Percentiles rank a stretch among this genome's conserved stretches.
Evolutionary conservation across 2,797 vertebrate genomes (phyloP).

Genomic region (Cephalopachus bancanus): DNA sequence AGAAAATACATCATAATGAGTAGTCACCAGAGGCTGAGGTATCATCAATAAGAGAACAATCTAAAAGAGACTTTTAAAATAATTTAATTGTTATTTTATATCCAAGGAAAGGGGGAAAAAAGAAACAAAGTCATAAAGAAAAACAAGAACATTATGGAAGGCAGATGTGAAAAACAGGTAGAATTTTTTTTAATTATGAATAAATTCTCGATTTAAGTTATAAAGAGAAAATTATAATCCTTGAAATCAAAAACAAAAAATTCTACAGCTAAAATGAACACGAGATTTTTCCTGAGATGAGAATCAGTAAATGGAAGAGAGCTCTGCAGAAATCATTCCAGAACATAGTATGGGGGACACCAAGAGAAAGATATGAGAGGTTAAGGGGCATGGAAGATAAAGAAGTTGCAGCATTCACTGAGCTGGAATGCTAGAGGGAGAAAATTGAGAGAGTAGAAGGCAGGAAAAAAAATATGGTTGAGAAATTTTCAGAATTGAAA

Average conservation of each 20-base stretch:
- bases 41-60: neutral
- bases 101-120: neutral
- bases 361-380: neutral
- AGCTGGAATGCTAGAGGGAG: neutral
- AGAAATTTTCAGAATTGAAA: slow-evolving; percentile 45
- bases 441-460: neutral
- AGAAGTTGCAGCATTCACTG: neutral
- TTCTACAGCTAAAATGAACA: neutral
- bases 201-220: too few relatives aligned
- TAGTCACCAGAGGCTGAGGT: slow-evolving; percentile 6
- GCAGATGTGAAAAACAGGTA: neutral
- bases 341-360: neutral
- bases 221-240: neutral
- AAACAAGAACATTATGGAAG: slow-evolving; percentile 11
- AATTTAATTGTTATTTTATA: neutral
- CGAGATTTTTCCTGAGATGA: neutral
- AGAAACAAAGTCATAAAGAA: neutral
- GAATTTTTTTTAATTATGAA: neutral
- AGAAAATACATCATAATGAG: neutral
- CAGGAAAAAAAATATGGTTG: neutral
- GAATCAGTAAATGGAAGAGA: neutral
- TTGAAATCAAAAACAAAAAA: neutral
- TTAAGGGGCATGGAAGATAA: neutral
- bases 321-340: neutral
- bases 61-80: neutral